Base-by-base conservation (phyloP, 92 coral and sea anemone species). In the Porites evermanni region DNA sequence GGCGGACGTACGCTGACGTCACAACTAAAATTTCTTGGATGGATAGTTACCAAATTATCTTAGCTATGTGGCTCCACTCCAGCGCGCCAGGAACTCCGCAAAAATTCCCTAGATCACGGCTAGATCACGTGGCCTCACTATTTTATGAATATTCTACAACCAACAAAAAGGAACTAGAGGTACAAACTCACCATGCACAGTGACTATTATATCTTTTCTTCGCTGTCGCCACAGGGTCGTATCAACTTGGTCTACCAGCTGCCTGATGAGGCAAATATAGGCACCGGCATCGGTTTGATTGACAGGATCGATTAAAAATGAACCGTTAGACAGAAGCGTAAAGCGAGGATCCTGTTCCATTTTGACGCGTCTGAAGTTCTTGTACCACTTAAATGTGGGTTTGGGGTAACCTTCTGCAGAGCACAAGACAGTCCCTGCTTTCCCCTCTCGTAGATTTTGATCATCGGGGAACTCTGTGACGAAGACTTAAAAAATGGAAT, bases 341-440 rank as follows among this genome's bases (percentile, higher is more conserved):
- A 75, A 88, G 20, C 96, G 94, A 44, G 85, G 82, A 53, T 83
- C 89, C 17, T 12, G 8, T 13, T 64, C 51, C 63, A 64, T 9
- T 3, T 69, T 80, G 16, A 80, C 59, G 9, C 16, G 56, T 64
- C 54, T 74, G 67, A 79, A 60, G 70, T 93, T 59, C 65, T 80
- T 94, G 94, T 90, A 94, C 98, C 98, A 94, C 44, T 75, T 71
- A 71, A 80, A 90, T 14, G 67, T 82, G 1, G 98, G 98, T 38
- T 54, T 47, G 2, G 98, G 92, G 79, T 88, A 94, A 8, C 98
- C 98, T 4, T 78, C 63, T 0, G 94, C 98, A 29, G 92, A 74
- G 74, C 98, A 94, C 13, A 26, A 77, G 18, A 94, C 83, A 44
- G 67, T 68, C n/a, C 83, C 86, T 7, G 81, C 74, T 50, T 74